Evolutionary conservation across 2,888 invertebrate genomes (phyloP).

Genomic region (Eilema depressum): DNA sequence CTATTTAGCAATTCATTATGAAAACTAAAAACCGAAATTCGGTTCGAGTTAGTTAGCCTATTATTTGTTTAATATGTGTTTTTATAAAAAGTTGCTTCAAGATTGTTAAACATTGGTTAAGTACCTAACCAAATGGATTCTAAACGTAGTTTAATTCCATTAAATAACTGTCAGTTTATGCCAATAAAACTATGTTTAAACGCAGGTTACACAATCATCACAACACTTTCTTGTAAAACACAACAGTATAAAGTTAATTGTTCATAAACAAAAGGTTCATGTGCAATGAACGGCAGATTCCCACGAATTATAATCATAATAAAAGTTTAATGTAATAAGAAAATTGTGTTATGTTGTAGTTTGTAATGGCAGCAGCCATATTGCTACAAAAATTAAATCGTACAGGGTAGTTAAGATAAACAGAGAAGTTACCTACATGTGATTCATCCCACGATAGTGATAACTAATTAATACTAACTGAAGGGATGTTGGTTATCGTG

Average conservation of each 20-base stretch:
- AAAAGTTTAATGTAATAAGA: conserved; percentile 28
- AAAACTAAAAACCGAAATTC: too few relatives aligned
- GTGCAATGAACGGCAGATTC: conserved; percentile 51
- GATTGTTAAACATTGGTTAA: too few relatives aligned
- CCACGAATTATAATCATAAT: conserved; percentile 45
- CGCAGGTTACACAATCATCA: conserved; percentile 7
- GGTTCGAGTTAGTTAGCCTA: too few relatives aligned
- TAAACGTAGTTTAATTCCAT: background rate
- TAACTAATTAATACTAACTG: background rate
- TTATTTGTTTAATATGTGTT: too few relatives aligned
- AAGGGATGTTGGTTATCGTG: too few relatives aligned
- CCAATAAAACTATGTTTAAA: background rate
- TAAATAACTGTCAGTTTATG: background rate
- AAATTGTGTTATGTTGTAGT: conserved; percentile 19
- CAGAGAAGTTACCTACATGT: background rate
- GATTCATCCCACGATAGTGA: background rate
- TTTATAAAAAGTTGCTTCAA: too few relatives aligned
- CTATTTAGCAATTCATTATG: too few relatives aligned
- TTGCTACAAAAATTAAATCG: conserved; percentile 28
- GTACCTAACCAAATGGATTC: too few relatives aligned
- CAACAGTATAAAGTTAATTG: conserved; percentile 32
- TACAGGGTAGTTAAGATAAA: conserved; percentile 15
- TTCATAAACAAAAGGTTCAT: conserved; percentile 43
- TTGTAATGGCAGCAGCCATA: conserved; percentile 12
- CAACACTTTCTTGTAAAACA: conserved; percentile 9